A percentile compares a stretch with the other conserved stretches of the same genome.
Evolutionary conservation across 2,888 invertebrate species (phyloP).

Genomic region (Digitonthophagus gazella): DNA sequence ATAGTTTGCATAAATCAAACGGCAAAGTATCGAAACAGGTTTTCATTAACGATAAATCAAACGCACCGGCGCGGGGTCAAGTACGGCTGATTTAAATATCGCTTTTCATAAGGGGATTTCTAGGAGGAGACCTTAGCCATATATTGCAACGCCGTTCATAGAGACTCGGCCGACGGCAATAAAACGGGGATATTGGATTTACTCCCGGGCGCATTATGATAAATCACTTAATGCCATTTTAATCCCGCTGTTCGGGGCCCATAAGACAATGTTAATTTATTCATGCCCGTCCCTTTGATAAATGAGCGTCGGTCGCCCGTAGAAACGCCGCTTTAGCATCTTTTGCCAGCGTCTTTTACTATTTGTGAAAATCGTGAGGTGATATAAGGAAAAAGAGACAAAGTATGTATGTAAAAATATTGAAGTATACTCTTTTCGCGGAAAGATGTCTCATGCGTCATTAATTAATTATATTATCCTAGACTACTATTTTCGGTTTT

Average conservation of each 20-base stretch:
- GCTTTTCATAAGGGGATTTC: neutral
- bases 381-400: too few relatives aligned
- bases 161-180: slow-evolving; percentile 28
- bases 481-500: too few relatives aligned
- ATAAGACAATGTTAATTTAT: slow-evolving; percentile 48
- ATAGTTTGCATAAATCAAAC: neutral
- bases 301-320: slow-evolving; percentile 32
- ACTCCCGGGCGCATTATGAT: slow-evolving; percentile 44
- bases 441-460: too few relatives aligned
- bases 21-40: neutral
- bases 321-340: neutral
- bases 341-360: too few relatives aligned
- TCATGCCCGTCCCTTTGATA: slow-evolving; percentile 45
- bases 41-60: neutral
- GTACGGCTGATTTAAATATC: neutral
- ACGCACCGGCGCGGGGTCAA: neutral
- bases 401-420: too few relatives aligned
- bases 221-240: slow-evolving; percentile 46
- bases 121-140: too few relatives aligned
- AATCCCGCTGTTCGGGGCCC: slow-evolving; percentile 41
- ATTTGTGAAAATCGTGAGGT: too few relatives aligned
- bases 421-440: too few relatives aligned
- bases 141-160: too few relatives aligned
- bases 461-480: too few relatives aligned
- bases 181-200: slow-evolving; percentile 46